Percentiles rank a stretch among this genome's conserved stretches.
Conservation (phyloP, 2,888 invertebrate species). For the Chalcosyrphus nemorum region DNA sequence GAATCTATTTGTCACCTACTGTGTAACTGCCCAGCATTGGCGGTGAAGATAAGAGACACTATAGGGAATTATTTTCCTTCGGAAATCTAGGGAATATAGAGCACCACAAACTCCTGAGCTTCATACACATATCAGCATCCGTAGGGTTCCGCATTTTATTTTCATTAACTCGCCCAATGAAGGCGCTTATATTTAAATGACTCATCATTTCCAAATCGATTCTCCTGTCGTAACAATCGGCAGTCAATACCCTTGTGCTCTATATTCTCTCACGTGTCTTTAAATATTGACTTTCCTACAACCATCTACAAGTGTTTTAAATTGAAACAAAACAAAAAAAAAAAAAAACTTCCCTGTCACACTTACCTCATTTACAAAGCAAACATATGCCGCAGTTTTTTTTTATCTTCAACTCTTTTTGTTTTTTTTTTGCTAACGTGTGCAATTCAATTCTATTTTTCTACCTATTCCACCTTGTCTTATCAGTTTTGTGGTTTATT, state of each 20-base stretch:
- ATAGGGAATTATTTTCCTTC: too few relatives aligned
- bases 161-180: too few relatives aligned
- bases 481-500: neutral
- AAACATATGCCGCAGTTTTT: neutral
- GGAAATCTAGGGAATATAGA: too few relatives aligned
- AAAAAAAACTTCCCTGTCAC: neutral
- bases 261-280: neutral
- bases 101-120: too few relatives aligned
- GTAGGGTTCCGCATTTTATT: too few relatives aligned
- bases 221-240: too few relatives aligned
- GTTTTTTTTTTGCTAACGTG: conserved; percentile 14
- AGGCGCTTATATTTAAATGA: too few relatives aligned
- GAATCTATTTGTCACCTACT: too few relatives aligned
- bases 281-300: neutral
- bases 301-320: neutral
- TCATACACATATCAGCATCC: too few relatives aligned
- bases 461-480: neutral
- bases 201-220: too few relatives aligned
- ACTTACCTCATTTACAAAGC: neutral
- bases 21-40: too few relatives aligned
- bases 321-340: neutral
- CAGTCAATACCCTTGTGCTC: neutral
- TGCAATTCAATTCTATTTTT: neutral
- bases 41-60: too few relatives aligned
- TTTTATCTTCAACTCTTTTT: neutral